A percentile compares a stretch with the other conserved stretches of the same genome.
These are phyloP conservation scores for Macropis europaea DNA, from an alignment of 2,888 invertebrate genomes.

Conservation along the genomic window DNA sequence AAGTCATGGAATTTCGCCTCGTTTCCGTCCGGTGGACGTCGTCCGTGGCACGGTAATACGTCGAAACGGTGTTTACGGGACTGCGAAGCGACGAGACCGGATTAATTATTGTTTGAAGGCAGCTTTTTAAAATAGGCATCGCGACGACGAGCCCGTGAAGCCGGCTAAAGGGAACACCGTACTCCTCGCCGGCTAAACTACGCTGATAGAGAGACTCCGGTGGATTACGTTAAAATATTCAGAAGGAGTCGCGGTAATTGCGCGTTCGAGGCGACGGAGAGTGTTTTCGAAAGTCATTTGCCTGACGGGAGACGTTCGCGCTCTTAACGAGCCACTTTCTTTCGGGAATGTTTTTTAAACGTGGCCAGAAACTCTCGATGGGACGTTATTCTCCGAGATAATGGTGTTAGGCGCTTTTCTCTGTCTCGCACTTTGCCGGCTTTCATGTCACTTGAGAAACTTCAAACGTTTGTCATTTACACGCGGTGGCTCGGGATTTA, in stretches of 20 bases:
- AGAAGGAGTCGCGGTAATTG: constrained; percentile 42
- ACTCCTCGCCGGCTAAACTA: too few relatives aligned
- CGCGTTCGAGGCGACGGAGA: constrained; percentile 9
- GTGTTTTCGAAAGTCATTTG: constrained; percentile 48
- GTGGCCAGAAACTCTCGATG: too few relatives aligned
- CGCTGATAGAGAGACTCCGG: constrained; percentile 38
- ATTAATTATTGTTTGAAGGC: constrained; percentile 25
- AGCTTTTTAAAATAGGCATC: constrained; percentile 25
- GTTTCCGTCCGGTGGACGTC: not conserved
- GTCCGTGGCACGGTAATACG: not conserved
- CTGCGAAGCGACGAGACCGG: not conserved
- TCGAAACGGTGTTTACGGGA: not conserved
- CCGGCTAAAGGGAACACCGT: constrained; percentile 13
- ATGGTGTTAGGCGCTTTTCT: too few relatives aligned
- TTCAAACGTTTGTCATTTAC: too few relatives aligned
- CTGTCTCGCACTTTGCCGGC: too few relatives aligned
- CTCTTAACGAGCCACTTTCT: constrained; percentile 40
- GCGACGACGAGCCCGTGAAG: constrained; percentile 1
- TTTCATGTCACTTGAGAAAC: too few relatives aligned
- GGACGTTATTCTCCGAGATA: too few relatives aligned
- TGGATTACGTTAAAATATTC: constrained; percentile 58
- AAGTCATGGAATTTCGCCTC: not conserved
- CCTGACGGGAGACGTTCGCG: constrained; percentile 25
- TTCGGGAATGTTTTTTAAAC: constrained; percentile 14
- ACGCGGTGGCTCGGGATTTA: too few relatives aligned